phyloP scores from a whole-genome alignment of 1,140 invertebrate genomes.

The Brachionus rubens region DNA sequence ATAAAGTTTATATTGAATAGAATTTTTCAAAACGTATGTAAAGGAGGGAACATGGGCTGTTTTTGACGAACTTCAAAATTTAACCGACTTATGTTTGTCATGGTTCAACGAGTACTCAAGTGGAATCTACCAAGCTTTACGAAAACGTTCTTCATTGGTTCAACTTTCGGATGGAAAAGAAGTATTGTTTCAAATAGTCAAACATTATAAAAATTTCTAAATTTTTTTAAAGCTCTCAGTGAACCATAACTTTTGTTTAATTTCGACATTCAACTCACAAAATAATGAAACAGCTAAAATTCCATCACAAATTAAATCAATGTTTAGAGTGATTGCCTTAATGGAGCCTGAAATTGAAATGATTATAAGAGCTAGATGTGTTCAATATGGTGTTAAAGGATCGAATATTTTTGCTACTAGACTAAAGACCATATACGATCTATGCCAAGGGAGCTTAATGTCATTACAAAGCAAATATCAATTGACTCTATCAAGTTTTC shows the following conservation, averaged over 20 bases:
- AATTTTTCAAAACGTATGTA: too few species aligned
- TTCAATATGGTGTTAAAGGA: slow-evolving; percentile 54
- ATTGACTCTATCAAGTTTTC: neutral
- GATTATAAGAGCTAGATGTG: slow-evolving; percentile 57
- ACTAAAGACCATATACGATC: slow-evolving; percentile 55
- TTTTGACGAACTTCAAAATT: slow-evolving; percentile 56
- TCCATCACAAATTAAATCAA: slow-evolving; percentile 53
- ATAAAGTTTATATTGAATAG: too few species aligned
- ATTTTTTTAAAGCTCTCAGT: slow-evolving; percentile 51
- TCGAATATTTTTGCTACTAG: slow-evolving; percentile 53
- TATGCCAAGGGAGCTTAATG: slow-evolving; percentile 47
- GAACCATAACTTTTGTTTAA: slow-evolving; percentile 50
- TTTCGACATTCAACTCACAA: slow-evolving; percentile 55
- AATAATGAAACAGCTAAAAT: slow-evolving; percentile 33
- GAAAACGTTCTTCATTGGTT: slow-evolving; percentile 50
- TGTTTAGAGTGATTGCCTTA: slow-evolving; percentile 56
- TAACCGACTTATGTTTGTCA: slow-evolving; percentile 52
- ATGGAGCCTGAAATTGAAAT: slow-evolving; percentile 55
- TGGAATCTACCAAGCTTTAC: slow-evolving; percentile 52
- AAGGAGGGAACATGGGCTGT: slow-evolving; percentile 60
- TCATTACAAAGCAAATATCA: slow-evolving; percentile 28
- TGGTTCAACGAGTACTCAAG: slow-evolving; percentile 54
- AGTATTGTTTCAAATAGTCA: slow-evolving; percentile 49
- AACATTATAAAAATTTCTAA: neutral
- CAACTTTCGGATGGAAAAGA: slow-evolving; percentile 56